Conservation (phyloP, 2,888 invertebrate genomes). For the Escarpia spicata region DNA sequence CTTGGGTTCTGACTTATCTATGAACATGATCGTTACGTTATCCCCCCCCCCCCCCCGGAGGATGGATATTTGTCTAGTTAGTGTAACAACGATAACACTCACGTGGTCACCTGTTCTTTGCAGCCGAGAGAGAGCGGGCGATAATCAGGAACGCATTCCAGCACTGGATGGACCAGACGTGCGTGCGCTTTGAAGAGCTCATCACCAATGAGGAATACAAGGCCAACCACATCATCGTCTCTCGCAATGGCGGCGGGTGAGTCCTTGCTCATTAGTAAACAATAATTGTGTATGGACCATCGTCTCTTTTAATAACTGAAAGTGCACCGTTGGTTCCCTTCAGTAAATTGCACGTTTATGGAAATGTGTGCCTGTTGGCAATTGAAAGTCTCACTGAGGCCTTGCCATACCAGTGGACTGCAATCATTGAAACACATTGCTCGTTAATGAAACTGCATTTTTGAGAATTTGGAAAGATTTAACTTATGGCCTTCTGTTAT, state of each 20-base stretch:
- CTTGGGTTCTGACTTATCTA: too few relatives aligned
- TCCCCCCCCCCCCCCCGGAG: too few relatives aligned
- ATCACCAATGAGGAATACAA: neutral
- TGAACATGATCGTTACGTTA: too few relatives aligned
- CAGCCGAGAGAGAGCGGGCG: slow-evolving; percentile 23
- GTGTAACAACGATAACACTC: too few relatives aligned
- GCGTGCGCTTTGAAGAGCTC: slow-evolving; percentile 33
- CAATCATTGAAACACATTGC: neutral
- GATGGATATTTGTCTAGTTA: too few relatives aligned
- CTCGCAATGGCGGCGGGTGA: slow-evolving; percentile 22
- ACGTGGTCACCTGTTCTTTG: neutral
- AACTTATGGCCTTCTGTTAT: too few relatives aligned
- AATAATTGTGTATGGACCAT: neutral
- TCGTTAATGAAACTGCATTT: neutral
- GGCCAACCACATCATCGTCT: slow-evolving; percentile 29
- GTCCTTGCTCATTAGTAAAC: neutral
- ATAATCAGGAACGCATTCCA: slow-evolving; percentile 28
- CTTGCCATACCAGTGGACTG: neutral
- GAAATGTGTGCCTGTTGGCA: neutral
- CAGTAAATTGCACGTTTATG: neutral
- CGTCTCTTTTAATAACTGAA: neutral
- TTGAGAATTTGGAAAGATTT: too few relatives aligned
- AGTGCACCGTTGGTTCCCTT: neutral
- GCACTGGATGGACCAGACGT: slow-evolving; percentile 35
- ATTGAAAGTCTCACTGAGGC: neutral